Evolutionary conservation across 2,797 vertebrate species (phyloP), one percentile per base, ranked within the genome.

Genomic region (Poecilia gillii): DNA sequence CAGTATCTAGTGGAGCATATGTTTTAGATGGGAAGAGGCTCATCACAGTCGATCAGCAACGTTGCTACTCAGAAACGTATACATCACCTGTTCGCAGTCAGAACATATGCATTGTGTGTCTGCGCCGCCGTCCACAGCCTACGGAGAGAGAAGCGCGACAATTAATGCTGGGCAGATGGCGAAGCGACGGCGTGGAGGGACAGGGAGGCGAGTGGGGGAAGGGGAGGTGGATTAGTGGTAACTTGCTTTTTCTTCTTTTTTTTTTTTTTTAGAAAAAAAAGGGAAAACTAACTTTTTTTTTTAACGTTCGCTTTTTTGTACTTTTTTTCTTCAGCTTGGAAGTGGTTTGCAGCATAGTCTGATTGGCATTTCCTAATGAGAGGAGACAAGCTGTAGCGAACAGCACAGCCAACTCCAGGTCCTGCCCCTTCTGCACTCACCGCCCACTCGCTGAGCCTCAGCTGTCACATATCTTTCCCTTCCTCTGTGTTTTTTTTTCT

Each of bases 351-450:
- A 31, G 90, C 85, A 86, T 33, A 84, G 87, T 64, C 90, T 94
- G 93, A 95, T 93, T 95, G 94, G 93, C 93, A 84, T 92, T 92
- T 91, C 87, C 91, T 94, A 94, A 95, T 94, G 93, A 95, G 93
- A 89, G 84, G 86, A 93, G 91, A 93, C 90, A 91, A 92, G 92
- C 92, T 92, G 93, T 71, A 90, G 90, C 86, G 86, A 89, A 90
- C 77, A 14, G 90, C 85, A 66, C 86, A 89, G 93, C 93, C 93
- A 93, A 93, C 88, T 92, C 88, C 88, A 92, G 94, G 94, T 92
- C 93, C 91, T 93, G 93, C 91, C 92, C 92, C 92, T 87, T 92
- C 91, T 92, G 91, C 89, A 88, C 92, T 88, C 88, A 82, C 85
- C 94, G 82, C 93, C 93, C 93, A 93, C 94, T 94, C 89, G 53